Evolutionary conservation across 2,797 vertebrate species (phyloP).

Genomic region (Premnoplex brunnescens): DNA sequence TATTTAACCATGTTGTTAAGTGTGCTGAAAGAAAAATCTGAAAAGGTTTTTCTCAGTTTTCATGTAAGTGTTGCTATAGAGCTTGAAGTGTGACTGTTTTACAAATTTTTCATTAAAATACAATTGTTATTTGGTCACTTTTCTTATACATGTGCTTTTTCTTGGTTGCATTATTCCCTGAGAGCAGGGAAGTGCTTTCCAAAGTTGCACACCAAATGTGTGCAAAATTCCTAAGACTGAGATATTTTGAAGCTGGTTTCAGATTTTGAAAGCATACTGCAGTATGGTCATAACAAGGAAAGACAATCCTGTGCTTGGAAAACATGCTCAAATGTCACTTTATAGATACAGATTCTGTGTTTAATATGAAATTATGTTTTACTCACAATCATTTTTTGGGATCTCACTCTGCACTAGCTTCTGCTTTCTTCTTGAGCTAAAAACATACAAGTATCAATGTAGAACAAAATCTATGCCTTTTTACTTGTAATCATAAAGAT

Average conservation of each 20-base stretch:
- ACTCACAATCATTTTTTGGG: not conserved
- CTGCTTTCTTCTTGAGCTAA: not conserved
- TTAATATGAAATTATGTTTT: not conserved
- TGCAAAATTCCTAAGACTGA: not conserved
- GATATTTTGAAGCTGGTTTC: not conserved
- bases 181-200: not conserved
- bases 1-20: conserved; percentile 33
- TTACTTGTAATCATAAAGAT: not conserved
- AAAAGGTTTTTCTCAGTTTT: conserved; percentile 24
- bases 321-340: not conserved
- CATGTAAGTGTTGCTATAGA: conserved; percentile 1
- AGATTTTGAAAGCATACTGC: not conserved
- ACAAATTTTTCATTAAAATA: conserved; percentile 29
- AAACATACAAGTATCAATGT: not conserved
- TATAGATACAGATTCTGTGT: not conserved
- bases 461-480: not conserved
- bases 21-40: conserved; percentile 19
- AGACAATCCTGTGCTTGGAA: not conserved
- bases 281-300: not conserved
- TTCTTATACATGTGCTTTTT: not conserved
- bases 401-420: not conserved
- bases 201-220: not conserved
- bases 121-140: not conserved
- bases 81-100: not conserved
- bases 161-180: not conserved